phyloP scores from a whole-genome alignment of 2,113 vertebrate genomes.

The Diadophis punctatus region DNA sequence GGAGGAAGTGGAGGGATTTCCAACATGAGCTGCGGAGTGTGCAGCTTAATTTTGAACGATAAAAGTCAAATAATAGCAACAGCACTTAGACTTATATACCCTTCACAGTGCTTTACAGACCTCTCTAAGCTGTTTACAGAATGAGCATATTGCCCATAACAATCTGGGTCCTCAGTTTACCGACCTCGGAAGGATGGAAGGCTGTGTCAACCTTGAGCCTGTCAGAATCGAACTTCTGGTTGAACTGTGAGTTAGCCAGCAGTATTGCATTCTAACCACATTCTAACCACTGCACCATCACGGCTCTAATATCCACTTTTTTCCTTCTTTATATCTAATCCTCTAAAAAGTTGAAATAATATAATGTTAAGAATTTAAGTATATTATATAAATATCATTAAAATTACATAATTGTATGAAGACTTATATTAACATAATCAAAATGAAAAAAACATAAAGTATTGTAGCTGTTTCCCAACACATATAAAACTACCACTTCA shows the following conservation, averaged over 20 bases:
- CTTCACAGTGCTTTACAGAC: too few relatives aligned
- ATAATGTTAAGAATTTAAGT: neutral
- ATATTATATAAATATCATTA: neutral
- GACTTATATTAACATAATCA: neutral
- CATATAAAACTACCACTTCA: neutral
- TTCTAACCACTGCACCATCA: too few relatives aligned
- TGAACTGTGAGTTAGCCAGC: too few relatives aligned
- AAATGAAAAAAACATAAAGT: neutral
- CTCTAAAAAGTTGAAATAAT: neutral
- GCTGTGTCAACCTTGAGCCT: too few relatives aligned
- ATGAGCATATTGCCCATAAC: too few relatives aligned
- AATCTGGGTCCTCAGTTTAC: too few relatives aligned
- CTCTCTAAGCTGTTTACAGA: too few relatives aligned
- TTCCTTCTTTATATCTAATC: neutral
- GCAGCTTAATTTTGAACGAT: neutral
- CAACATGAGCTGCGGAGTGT: too few relatives aligned
- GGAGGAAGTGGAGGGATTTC: neutral
- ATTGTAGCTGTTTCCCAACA: neutral
- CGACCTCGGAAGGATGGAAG: too few relatives aligned
- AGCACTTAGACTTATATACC: too few relatives aligned
- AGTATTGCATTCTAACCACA: too few relatives aligned
- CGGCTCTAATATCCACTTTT: neutral
- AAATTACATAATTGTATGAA: neutral
- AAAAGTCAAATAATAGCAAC: neutral
- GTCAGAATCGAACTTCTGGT: too few relatives aligned